phyloP scores from a whole-genome alignment of 2,797 vertebrate genomes.

The Mareca penelope region DNA sequence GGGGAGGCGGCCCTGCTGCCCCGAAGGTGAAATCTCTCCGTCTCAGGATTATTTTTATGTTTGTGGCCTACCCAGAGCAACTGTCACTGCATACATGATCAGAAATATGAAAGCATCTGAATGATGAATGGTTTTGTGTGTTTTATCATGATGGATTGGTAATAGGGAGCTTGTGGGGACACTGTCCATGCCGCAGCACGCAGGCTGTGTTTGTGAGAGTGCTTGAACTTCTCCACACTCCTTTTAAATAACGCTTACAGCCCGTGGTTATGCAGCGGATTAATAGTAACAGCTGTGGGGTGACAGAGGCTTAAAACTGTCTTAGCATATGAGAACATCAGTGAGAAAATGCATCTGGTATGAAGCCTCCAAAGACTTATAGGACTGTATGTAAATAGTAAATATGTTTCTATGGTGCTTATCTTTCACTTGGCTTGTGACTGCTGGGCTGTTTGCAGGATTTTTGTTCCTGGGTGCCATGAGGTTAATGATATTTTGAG shows the following conservation, averaged over 20 bases:
- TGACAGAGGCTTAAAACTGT: conserved; percentile 45
- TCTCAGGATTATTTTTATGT: neutral
- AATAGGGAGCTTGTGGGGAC: neutral
- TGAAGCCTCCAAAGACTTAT: conserved; percentile 32
- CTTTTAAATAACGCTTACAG: conserved; percentile 17
- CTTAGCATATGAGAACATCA: conserved; percentile 41
- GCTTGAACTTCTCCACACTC: neutral
- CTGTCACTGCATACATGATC: neutral
- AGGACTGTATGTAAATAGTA: conserved; percentile 35
- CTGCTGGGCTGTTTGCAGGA: neutral
- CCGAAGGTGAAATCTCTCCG: neutral
- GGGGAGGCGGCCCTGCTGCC: neutral
- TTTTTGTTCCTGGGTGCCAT: neutral
- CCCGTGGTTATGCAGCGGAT: conserved; percentile 33
- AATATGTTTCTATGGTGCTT: conserved; percentile 30
- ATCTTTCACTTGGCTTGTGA: neutral
- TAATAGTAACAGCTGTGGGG: conserved; percentile 62
- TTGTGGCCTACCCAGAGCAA: neutral
- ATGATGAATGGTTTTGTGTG: neutral
- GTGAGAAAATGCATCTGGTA: conserved; percentile 49
- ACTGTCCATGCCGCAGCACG: neutral
- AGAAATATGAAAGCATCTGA: neutral
- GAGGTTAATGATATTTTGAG: conserved; percentile 10
- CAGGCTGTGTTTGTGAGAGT: neutral
- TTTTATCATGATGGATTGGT: neutral